Evolutionary conservation across 2,113 vertebrate genomes (phyloP), one percentile per base, ranked within the genome.

Genomic region (Tragelaphus scriptus): DNA sequence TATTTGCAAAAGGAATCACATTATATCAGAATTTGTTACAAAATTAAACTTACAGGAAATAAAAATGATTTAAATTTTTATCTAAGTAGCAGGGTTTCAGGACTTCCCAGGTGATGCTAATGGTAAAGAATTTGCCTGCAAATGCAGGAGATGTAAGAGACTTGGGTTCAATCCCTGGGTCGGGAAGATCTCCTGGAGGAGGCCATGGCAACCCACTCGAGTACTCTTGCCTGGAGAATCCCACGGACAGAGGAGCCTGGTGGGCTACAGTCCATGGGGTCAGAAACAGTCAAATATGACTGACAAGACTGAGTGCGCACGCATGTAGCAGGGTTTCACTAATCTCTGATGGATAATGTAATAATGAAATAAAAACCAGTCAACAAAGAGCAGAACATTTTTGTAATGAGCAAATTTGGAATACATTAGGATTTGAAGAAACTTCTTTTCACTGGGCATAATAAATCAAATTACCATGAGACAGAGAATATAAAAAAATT

Each of bases 401-500:
- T 85, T 56, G 5, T 91, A 85, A 88, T 63, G 47, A 61, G 15
- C 1, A 93, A 80, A 55, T 92, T 75, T 40, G 55, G 25, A 88
- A 23, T 77, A 68, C 82, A 65, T 80, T 51, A 80, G 26, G 80
- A 92, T 94, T 88, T 36, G 30, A 94, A 17, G 14, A 93, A 80
- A 79, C n/a, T 65, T 47, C 71, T 25, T 89, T 97, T 86, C 17
- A 91, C 40, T 90, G 95, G 51, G 55, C 30, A 93, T 56, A 61
- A 65, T 56, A 51, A 5, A 71, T 55, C 58, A 97, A 82, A 86
- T 49, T 84, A 59, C 16, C 90, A 51, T n/a, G n/a, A 85, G 80
- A 36, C 44, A 80, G 44, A 51, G 19, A 86, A 77, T 68, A 26
- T 5, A 59, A 55, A 85, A 63, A 59, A 8, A 2, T 21, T 44